Percentiles rank a stretch among this genome's conserved stretches.
These are phyloP conservation scores for Dipodomys ordii DNA, from an alignment of 2,113 vertebrate species.

Conservation along the genomic window DNA sequence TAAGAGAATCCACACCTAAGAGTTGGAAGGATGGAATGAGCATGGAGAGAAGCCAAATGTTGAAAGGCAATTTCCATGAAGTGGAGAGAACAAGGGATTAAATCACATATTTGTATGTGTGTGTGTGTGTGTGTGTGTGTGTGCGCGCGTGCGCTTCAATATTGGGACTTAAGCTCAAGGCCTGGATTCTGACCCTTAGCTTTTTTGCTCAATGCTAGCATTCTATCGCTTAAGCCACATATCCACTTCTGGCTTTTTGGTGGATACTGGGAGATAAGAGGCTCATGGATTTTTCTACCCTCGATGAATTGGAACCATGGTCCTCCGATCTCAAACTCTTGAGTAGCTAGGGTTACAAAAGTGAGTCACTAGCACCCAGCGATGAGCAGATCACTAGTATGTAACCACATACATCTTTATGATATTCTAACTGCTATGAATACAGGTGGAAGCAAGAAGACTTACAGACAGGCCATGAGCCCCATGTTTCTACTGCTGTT, in stretches of 20 bases:
- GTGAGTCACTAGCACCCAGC: background rate
- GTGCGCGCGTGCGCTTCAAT: too few species aligned
- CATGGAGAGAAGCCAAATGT: background rate
- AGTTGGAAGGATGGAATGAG: slow-evolving; percentile 19
- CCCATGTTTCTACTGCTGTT: rapidly evolving
- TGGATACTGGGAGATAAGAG: too few species aligned
- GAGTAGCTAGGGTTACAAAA: too few species aligned
- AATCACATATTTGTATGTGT: background rate
- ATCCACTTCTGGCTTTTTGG: too few species aligned
- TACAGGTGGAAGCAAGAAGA: background rate
- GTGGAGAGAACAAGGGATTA: background rate
- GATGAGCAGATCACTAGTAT: background rate
- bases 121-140: too few species aligned
- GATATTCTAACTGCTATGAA: background rate
- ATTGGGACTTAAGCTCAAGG: too few species aligned
- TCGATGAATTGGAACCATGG: too few species aligned
- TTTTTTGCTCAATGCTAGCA: too few species aligned
- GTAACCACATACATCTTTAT: background rate
- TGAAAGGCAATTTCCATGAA: slow-evolving; percentile 36
- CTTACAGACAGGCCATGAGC: background rate
- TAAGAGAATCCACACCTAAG: background rate
- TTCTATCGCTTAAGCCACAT: too few species aligned
- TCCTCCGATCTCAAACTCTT: too few species aligned
- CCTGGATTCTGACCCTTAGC: too few species aligned
- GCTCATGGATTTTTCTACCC: too few species aligned